Percentiles rank a stretch among this genome's conserved stretches.
phyloP scores from a whole-genome alignment of 1,140 invertebrate genomes.

The Nasonia longicornis region DNA sequence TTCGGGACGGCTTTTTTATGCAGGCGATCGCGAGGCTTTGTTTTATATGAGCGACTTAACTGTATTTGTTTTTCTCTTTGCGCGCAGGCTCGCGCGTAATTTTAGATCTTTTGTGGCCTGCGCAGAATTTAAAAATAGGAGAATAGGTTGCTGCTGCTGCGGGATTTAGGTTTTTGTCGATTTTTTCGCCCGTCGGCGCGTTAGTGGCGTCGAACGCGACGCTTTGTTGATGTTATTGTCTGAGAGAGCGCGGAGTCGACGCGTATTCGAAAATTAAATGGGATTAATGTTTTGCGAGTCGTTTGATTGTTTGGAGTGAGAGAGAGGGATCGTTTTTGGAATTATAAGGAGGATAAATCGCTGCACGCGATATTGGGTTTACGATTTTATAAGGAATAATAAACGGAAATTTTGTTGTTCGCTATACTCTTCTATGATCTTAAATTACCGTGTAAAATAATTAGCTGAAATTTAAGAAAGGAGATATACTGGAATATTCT shows the following conservation, averaged over 20 bases:
- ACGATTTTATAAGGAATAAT: too few species aligned
- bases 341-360: too few species aligned
- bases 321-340: too few species aligned
- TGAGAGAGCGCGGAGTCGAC: not conserved
- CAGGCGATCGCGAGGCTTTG: not conserved
- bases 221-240: not conserved
- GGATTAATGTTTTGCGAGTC: too few species aligned
- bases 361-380: too few species aligned
- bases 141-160: not conserved
- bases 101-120: constrained; percentile 1
- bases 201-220: not conserved
- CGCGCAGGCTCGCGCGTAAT: not conserved
- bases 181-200: not conserved
- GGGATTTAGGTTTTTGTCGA: not conserved
- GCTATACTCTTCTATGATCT: too few species aligned
- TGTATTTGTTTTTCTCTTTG: not conserved
- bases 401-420: too few species aligned
- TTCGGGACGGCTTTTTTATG: not conserved
- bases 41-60: not conserved
- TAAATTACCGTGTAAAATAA: too few species aligned
- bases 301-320: too few species aligned
- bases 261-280: too few species aligned
- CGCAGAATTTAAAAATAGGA: not conserved
- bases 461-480: too few species aligned
- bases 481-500: too few species aligned